Base-by-base conservation (phyloP, 2,113 vertebrate genomes). In the Brachyhypopomus gauderio region DNA sequence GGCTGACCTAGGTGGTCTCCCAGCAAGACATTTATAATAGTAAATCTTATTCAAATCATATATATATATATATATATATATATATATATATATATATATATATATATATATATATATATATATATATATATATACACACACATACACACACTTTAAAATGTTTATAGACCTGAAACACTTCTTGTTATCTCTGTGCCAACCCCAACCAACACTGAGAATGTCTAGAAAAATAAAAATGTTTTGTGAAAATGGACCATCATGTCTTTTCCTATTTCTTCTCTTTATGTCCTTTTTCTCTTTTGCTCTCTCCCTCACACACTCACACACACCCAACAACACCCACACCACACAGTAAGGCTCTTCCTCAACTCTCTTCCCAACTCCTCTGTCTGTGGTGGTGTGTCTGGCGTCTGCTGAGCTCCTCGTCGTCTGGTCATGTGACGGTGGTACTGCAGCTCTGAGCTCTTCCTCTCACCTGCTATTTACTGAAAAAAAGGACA, bases 171-270 rank as follows among this genome's bases (percentile, higher is more conserved):
- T 30, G 30, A 30, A 30, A 30, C 30, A 30, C 30, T 30, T 30
- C 30, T 30, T 30, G 2, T 30, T 30, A 87, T 76, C 56, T 86
- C 30, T 77, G 23, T 62, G 79, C 72, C 30, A 72, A 38, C 11
- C 64, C 1, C 30, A 30, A 30, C 30, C 30, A 30, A 30, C 30
- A 30, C 30, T 30, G 30, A 30, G 3, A 83, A 93, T 91, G 89
- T 89, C 92, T 93, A 93, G 90, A 93, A 93, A 93, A 93, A 93
- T 93, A 93, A 92, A 92, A 92, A 87, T 90, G 91, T 92, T 69
- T 92, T 92, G 89, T 91, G 90, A 88, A 91, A 91, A 91, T 84
- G 90, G 86, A 90, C 88, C 86, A 89, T 58, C 22, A 59, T 23
- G 7, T 19, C 27, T 41, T 55, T 70, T 16, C 25, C 23, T 34